phyloP scores from a whole-genome alignment of 2,888 invertebrate species.

The Copidosoma aretas region DNA sequence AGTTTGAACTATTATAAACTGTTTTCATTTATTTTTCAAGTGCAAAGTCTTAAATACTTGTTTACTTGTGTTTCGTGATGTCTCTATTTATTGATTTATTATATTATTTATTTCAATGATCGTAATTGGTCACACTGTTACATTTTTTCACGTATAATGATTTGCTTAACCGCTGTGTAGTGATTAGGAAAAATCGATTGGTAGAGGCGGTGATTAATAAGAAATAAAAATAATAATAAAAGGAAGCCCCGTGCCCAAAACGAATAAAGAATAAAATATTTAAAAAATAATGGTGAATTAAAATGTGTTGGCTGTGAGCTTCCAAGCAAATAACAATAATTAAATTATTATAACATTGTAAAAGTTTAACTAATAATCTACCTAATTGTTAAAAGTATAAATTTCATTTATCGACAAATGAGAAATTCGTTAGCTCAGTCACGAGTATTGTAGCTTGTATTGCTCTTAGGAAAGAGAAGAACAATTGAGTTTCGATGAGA shows the following conservation, averaged over 20 bases:
- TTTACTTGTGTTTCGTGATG: slow-evolving; percentile 25
- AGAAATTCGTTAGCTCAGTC: slow-evolving; percentile 58
- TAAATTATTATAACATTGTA: slow-evolving; percentile 61
- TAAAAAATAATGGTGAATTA: slow-evolving; percentile 50
- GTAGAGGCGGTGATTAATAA: slow-evolving; percentile 33
- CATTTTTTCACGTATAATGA: slow-evolving; percentile 24
- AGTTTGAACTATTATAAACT: too few relatives aligned
- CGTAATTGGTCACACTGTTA: slow-evolving; percentile 34
- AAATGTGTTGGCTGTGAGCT: slow-evolving; percentile 63
- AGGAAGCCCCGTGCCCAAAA: slow-evolving; percentile 54
- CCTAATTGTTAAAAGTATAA: slow-evolving; percentile 57
- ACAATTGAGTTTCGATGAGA: too few relatives aligned
- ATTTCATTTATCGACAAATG: slow-evolving; percentile 57
- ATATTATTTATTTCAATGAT: slow-evolving; percentile 35
- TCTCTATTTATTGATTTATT: slow-evolving; percentile 37
- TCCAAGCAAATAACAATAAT: slow-evolving; percentile 63
- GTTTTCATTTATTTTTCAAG: too few relatives aligned
- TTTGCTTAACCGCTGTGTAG: slow-evolving; percentile 32
- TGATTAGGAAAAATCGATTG: slow-evolving; percentile 41
- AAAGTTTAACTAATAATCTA: slow-evolving; percentile 59
- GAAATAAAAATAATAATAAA: slow-evolving; percentile 39
- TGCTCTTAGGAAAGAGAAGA: too few relatives aligned
- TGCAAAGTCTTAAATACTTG: too few relatives aligned
- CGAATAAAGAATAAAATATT: slow-evolving; percentile 52
- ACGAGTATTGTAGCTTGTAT: slow-evolving; percentile 57